These are phyloP conservation scores for Valencia hispanica DNA, from an alignment of 2,797 vertebrate genomes.

Conservation along the genomic window DNA sequence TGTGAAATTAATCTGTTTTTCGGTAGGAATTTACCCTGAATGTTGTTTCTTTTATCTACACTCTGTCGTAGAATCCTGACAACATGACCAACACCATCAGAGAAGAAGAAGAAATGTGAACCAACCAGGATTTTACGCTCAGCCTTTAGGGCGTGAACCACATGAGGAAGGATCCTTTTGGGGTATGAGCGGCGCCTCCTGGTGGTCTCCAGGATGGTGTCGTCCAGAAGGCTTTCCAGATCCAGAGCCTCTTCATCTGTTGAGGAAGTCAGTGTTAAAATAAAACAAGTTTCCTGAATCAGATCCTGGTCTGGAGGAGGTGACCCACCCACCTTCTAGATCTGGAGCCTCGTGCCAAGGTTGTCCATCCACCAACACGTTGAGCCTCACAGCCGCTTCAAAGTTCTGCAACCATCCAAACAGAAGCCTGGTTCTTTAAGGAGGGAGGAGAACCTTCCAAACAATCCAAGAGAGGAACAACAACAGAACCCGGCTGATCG, in stretches of 20 bases:
- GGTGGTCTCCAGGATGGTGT: conserved; percentile 85
- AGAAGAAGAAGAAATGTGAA: too few relatives aligned
- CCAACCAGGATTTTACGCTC: conserved; percentile 88
- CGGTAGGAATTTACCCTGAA: too few relatives aligned
- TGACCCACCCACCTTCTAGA: conserved; percentile 61
- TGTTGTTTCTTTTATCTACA: too few relatives aligned
- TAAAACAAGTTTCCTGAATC: too few relatives aligned
- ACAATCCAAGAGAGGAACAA: too few relatives aligned
- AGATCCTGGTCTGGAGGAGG: too few relatives aligned
- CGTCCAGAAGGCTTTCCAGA: conserved; percentile 88
- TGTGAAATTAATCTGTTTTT: too few relatives aligned
- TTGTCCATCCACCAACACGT: conserved; percentile 85
- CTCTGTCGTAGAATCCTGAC: too few relatives aligned
- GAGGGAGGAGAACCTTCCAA: neutral
- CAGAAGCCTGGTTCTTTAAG: neutral
- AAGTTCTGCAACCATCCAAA: conserved; percentile 84
- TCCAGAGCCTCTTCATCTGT: conserved; percentile 75
- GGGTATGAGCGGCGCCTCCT: conserved; percentile 86
- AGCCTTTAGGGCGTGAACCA: conserved; percentile 83
- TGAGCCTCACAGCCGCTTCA: conserved; percentile 85
- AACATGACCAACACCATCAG: too few relatives aligned
- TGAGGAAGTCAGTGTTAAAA: neutral
- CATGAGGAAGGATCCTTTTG: conserved; percentile 83
- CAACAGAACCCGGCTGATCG: too few relatives aligned
- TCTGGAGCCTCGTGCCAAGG: conserved; percentile 84